Evolutionary conservation across 2,888 invertebrate genomes (phyloP).

Genomic region (Caenorhabditis sp.): DNA sequence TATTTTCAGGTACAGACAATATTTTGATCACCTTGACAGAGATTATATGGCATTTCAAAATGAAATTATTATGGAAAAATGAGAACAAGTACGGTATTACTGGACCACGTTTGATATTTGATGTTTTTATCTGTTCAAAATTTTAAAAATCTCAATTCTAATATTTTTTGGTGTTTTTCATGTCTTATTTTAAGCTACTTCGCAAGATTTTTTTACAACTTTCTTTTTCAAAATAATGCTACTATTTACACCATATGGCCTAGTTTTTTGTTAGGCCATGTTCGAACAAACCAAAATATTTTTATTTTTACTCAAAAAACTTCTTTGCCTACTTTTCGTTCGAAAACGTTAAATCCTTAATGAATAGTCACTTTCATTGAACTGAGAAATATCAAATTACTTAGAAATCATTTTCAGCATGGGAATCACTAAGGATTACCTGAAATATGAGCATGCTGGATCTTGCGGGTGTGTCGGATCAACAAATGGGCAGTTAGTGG

Average conservation of each 20-base stretch:
- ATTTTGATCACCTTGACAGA: not conserved
- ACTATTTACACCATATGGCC: too few relatives aligned
- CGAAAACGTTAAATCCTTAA: not conserved
- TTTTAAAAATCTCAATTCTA: too few relatives aligned
- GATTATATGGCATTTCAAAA: not conserved
- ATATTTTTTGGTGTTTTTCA: too few relatives aligned
- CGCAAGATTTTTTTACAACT: too few relatives aligned
- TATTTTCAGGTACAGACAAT: not conserved
- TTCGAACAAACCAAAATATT: too few relatives aligned
- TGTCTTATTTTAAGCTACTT: too few relatives aligned
- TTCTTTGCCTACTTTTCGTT: not conserved
- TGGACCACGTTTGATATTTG: too few relatives aligned
- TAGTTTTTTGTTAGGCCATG: too few relatives aligned
- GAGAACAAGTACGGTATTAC: too few relatives aligned
- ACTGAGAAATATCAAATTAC: too few relatives aligned
- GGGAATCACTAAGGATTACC: conserved; percentile 83
- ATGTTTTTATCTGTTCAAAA: too few relatives aligned
- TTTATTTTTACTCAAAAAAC: not conserved
- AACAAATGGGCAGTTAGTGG: conserved; percentile 80
- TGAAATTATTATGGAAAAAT: not conserved
- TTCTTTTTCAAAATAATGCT: too few relatives aligned
- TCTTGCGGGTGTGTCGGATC: conserved; percentile 86
- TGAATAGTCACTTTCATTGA: not conserved
- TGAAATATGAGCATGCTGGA: conserved; percentile 84
- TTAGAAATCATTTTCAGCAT: conserved; percentile 36